Conservation (phyloP, 1,140 invertebrate species). For the Drosophila dunni region DNA sequence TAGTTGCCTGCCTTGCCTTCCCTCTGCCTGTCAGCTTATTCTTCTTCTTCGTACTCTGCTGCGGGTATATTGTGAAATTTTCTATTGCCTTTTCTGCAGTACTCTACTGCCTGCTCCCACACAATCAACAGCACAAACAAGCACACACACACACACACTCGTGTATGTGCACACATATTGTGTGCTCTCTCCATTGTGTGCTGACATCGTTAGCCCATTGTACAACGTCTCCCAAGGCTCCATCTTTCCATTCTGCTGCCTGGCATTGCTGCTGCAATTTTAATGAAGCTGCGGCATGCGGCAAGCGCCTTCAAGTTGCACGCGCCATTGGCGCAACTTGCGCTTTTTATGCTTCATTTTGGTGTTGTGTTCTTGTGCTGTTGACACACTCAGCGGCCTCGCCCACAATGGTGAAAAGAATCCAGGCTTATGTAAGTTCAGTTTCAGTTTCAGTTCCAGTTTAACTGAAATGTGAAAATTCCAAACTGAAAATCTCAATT, state of each 20-base stretch:
- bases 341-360: slow-evolving; percentile 65
- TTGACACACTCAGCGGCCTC: slow-evolving; percentile 47
- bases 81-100: slow-evolving; percentile 73
- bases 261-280: slow-evolving; percentile 72
- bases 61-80: slow-evolving; percentile 74
- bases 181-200: slow-evolving; percentile 63
- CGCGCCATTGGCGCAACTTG: slow-evolving; percentile 77
- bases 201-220: slow-evolving; percentile 74
- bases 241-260: slow-evolving; percentile 15
- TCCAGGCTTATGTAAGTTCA: slow-evolving; percentile 45
- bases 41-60: slow-evolving; percentile 19
- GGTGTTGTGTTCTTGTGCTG: slow-evolving; percentile 10
- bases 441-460: background rate
- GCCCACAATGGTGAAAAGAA: slow-evolving; percentile 64
- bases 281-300: slow-evolving; percentile 82
- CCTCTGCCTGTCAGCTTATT: background rate
- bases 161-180: slow-evolving; percentile 10
- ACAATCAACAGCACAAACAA: slow-evolving; percentile 57
- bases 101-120: slow-evolving; percentile 34
- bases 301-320: slow-evolving; percentile 78
- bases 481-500: slow-evolving; percentile 55
- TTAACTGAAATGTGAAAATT: background rate
- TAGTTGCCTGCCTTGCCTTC: background rate
- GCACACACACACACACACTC: slow-evolving; percentile 19
- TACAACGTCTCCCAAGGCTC: slow-evolving; percentile 24